These are phyloP conservation scores for Xyliphius kryptos DNA, from an alignment of 2,113 vertebrate genomes.

Conservation along the genomic window DNA sequence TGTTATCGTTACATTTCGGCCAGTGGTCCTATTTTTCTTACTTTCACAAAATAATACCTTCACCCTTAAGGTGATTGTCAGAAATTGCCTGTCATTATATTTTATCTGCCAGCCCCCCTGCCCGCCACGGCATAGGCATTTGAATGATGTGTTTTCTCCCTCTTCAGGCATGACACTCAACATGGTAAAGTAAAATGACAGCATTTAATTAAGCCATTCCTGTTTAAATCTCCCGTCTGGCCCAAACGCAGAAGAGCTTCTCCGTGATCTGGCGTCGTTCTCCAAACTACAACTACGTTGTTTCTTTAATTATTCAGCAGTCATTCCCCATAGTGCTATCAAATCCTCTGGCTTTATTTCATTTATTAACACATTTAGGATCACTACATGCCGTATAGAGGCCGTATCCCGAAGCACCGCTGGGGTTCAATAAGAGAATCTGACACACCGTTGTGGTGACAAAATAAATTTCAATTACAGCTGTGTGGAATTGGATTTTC, in stretches of 20 bases:
- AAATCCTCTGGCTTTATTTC: conserved; percentile 32
- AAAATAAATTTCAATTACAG: conserved; percentile 68
- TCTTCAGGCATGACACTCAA: not conserved
- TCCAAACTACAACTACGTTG: conserved; percentile 13
- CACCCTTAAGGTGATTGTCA: too few species aligned
- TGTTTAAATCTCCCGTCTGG: not conserved
- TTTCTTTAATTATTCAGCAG: conserved; percentile 37
- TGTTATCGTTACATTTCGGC: too few species aligned
- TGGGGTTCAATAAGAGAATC: conserved; percentile 49
- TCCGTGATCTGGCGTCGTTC: conserved; percentile 3
- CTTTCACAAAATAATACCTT: too few species aligned
- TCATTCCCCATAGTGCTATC: conserved; percentile 17
- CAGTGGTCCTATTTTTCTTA: too few species aligned
- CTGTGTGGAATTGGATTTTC: conserved; percentile 65
- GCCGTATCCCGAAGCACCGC: conserved; percentile 36
- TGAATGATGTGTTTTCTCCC: too few species aligned
- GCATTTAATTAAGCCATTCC: not conserved
- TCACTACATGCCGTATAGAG: conserved; percentile 9
- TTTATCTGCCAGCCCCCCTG: too few species aligned
- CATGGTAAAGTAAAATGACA: not conserved
- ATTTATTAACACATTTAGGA: conserved; percentile 44
- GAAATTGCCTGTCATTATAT: too few species aligned
- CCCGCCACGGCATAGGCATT: too few species aligned
- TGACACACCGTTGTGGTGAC: conserved; percentile 45
- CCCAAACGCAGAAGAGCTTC: not conserved